These are phyloP conservation scores for Loris lydekkerianus DNA, from an alignment of 2,797 vertebrate genomes.

Conservation along the genomic window DNA sequence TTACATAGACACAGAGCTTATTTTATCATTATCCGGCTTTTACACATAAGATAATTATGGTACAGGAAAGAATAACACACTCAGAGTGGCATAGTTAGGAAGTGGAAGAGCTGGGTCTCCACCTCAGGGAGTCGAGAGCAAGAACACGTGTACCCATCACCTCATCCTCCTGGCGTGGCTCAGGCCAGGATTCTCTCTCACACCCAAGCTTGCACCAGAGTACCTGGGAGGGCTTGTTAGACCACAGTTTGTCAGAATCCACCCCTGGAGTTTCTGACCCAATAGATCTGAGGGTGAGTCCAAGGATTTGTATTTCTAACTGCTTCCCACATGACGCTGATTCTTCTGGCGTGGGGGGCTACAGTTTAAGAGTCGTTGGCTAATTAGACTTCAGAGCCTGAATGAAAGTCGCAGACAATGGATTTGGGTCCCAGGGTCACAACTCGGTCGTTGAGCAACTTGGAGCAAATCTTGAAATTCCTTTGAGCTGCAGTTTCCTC, in stretches of 20 bases:
- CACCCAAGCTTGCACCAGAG: not conserved
- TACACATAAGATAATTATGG: not conserved
- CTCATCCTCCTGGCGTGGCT: too few species aligned
- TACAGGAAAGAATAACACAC: not conserved
- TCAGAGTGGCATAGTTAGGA: not conserved
- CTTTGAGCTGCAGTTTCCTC: not conserved
- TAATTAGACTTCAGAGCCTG: not conserved
- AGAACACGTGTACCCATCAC: rapidly evolving
- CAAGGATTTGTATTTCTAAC: not conserved
- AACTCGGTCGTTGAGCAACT: not conserved
- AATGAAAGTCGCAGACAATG: not conserved
- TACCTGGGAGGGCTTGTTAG: not conserved
- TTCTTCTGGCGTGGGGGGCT: not conserved
- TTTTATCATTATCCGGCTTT: not conserved
- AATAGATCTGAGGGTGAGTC: rapidly evolving
- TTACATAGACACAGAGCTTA: not conserved
- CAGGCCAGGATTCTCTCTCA: not conserved
- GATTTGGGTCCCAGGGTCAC: not conserved
- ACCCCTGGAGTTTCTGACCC: not conserved
- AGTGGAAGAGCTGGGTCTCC: not conserved
- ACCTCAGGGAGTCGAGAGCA: not conserved
- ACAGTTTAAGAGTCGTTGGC: not conserved
- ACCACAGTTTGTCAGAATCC: not conserved
- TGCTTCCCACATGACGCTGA: not conserved
- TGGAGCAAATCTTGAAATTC: not conserved